Conservation (phyloP, 2,797 vertebrate species). For the Lerista edwardsae region DNA sequence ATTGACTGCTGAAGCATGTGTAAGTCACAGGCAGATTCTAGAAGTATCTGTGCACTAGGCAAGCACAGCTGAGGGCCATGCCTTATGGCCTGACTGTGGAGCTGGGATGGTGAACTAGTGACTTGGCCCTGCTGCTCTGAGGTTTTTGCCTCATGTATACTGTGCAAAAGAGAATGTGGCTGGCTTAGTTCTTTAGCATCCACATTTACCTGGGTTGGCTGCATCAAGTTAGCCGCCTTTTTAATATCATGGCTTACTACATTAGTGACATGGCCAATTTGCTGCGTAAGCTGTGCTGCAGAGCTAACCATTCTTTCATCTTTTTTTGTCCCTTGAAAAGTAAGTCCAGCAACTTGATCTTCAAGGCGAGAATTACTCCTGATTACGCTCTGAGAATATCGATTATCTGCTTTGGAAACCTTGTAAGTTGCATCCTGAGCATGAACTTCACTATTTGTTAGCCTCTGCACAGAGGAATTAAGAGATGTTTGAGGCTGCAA, state of each 20-base stretch:
- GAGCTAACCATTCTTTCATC: conserved; percentile 83
- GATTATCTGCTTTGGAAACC: conserved; percentile 91
- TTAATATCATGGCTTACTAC: conserved; percentile 80
- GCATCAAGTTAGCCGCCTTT: conserved; percentile 82
- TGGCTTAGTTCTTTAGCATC: conserved; percentile 87
- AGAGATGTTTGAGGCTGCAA: conserved; percentile 87
- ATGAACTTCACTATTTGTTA: conserved; percentile 79
- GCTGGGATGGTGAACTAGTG: conserved; percentile 70
- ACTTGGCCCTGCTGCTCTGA: conserved; percentile 84
- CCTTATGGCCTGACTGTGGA: conserved; percentile 79
- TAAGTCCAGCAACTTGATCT: conserved; percentile 86
- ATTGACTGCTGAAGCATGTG: conserved; percentile 93
- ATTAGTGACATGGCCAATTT: conserved; percentile 79
- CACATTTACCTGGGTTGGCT: conserved; percentile 80
- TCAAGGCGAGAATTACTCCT: conserved; percentile 91
- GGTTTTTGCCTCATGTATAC: conserved; percentile 83
- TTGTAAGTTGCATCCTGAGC: conserved; percentile 87
- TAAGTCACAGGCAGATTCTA: conserved; percentile 86
- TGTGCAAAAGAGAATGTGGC: conserved; percentile 84
- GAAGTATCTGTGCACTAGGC: conserved; percentile 87
- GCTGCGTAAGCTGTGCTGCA: conserved; percentile 83
- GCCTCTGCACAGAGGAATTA: conserved; percentile 81
- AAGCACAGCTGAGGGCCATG: conserved; percentile 87
- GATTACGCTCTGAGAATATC: conserved; percentile 93
- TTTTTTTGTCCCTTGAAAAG: conserved; percentile 83